A percentile compares a stretch with the other conserved stretches of the same genome.
phyloP scores from a whole-genome alignment of 2,797 vertebrate species.

The Champsocephalus gunnari region DNA sequence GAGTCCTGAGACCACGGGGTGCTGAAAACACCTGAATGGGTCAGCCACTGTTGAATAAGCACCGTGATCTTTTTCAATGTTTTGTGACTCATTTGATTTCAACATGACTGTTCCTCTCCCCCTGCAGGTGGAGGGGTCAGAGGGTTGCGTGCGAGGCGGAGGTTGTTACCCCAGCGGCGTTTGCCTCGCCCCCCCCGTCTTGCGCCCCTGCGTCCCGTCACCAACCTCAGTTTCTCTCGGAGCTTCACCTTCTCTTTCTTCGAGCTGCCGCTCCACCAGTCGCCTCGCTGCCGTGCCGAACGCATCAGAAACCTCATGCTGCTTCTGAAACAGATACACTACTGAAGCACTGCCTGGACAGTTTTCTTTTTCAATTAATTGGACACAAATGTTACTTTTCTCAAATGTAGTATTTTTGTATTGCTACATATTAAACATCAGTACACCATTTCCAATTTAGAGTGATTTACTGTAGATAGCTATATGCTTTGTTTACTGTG shows the following conservation, averaged over 20 bases:
- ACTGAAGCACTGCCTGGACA: conserved; percentile 47
- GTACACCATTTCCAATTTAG: background rate
- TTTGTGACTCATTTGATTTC: background rate
- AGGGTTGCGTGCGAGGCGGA: conserved; percentile 41
- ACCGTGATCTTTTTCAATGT: background rate
- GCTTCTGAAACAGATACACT: conserved; percentile 80
- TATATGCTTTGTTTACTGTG: background rate
- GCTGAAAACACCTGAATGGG: background rate
- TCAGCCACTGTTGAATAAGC: background rate
- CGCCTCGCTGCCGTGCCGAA: conserved; percentile 74
- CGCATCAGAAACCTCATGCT: conserved; percentile 76
- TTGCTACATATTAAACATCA: background rate
- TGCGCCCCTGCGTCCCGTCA: conserved; percentile 81
- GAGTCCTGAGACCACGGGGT: background rate
- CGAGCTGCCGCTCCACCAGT: conserved; percentile 85
- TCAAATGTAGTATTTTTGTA: background rate
- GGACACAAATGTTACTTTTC: background rate
- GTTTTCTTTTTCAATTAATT: background rate
- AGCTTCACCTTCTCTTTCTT: conserved; percentile 91
- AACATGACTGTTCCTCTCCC: background rate
- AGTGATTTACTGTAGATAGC: background rate
- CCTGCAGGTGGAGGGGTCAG: conserved; percentile 44
- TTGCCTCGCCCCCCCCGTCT: conserved; percentile 72
- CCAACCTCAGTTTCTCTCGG: conserved; percentile 86
- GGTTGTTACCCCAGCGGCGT: conserved; percentile 49